A percentile compares a stretch with the other conserved stretches of the same genome.
Evolutionary conservation across 2,797 vertebrate genomes (phyloP).

Genomic region (Sciaenops ocellatus): DNA sequence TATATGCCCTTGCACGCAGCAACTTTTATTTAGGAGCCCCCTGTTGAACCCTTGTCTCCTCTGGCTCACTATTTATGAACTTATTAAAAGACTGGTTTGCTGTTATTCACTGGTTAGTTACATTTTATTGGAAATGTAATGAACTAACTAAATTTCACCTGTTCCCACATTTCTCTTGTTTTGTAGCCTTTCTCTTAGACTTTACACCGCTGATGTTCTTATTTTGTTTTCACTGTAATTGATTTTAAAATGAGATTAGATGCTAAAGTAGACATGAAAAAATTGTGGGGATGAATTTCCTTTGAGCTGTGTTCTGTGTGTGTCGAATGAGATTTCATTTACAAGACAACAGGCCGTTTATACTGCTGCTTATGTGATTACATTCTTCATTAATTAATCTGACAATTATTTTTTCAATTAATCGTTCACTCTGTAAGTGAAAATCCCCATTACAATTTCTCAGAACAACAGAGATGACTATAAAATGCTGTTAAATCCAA

Average conservation of each 20-base stretch:
- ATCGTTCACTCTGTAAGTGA: neutral
- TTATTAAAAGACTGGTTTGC: slow-evolving; percentile 81
- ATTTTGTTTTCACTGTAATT: slow-evolving; percentile 17
- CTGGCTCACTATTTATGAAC: slow-evolving; percentile 81
- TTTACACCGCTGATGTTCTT: neutral
- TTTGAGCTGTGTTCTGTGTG: neutral
- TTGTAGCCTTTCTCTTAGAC: slow-evolving; percentile 8
- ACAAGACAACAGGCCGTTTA: neutral
- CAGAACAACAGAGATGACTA: neutral
- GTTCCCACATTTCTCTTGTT: slow-evolving; percentile 42
- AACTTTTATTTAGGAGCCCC: slow-evolving; percentile 85
- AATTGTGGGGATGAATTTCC: neutral
- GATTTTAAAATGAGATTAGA: slow-evolving; percentile 15
- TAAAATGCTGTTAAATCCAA: neutral
- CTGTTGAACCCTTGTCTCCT: slow-evolving; percentile 70
- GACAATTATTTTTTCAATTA: neutral
- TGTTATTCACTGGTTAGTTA: slow-evolving; percentile 79
- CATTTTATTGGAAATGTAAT: slow-evolving; percentile 76
- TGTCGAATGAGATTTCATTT: neutral
- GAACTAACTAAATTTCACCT: slow-evolving; percentile 62
- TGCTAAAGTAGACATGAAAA: neutral
- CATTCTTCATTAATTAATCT: too few species aligned
- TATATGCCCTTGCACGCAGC: slow-evolving; percentile 78
- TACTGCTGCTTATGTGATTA: too few species aligned
- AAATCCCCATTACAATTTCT: neutral